phyloP scores from a whole-genome alignment of 64 coral and sea anemone genomes.

The Exaiptasia diaphana region DNA sequence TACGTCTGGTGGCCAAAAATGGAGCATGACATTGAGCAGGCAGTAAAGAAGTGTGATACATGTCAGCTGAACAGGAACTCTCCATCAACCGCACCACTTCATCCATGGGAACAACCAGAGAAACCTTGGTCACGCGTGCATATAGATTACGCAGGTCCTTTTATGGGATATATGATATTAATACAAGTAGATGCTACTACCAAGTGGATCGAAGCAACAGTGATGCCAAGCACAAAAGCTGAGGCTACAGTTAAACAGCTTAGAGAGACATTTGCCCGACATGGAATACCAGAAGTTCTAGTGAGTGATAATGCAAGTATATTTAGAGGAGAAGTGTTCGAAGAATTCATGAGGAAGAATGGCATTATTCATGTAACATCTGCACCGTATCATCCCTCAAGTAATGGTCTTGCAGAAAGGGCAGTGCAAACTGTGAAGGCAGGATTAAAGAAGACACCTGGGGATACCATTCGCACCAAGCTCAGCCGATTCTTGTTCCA shows the following conservation, averaged over 20 bases:
- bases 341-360: slow-evolving; percentile 8
- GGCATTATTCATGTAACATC: slow-evolving; percentile 19
- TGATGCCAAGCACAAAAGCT: background rate
- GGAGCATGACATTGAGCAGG: background rate
- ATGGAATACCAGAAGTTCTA: slow-evolving; percentile 36
- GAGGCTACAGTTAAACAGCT: background rate
- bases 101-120: slow-evolving; percentile 4
- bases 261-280: slow-evolving; percentile 7
- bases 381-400: background rate
- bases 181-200: background rate
- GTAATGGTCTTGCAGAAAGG: slow-evolving; percentile 36
- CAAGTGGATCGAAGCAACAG: background rate
- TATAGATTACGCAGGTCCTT: background rate
- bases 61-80: background rate
- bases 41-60: background rate
- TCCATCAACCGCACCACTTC: background rate
- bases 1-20: slow-evolving; percentile 16
- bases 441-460: slow-evolving; percentile 3
- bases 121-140: background rate
- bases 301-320: slow-evolving; percentile 22
- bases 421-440: slow-evolving; percentile 45
- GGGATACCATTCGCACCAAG: background rate
- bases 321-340: background rate
- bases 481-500: background rate
- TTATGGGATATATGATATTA: background rate